phyloP scores from a whole-genome alignment of 2,888 invertebrate species.

The Eupithecia subumbrata region DNA sequence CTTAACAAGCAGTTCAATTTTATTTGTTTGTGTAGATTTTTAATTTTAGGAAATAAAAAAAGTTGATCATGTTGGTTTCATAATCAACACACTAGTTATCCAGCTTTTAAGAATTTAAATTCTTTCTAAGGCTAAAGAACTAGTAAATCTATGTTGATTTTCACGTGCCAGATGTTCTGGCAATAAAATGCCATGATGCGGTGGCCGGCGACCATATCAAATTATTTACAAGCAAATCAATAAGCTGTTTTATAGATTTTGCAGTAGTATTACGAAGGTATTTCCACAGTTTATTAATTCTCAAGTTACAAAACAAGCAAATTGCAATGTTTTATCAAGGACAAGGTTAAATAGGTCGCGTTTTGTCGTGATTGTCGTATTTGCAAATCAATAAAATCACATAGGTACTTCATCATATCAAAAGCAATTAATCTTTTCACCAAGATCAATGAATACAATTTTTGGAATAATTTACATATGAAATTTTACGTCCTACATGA shows the following conservation, averaged over 20 bases:
- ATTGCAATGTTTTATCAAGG: conserved; percentile 9
- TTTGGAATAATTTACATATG: neutral
- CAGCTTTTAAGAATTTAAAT: neutral
- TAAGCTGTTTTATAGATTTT: neutral
- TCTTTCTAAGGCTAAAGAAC: neutral
- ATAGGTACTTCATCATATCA: neutral
- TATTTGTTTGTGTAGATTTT: no score
- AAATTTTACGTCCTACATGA: neutral
- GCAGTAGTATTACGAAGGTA: neutral
- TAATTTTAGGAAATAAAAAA: neutral
- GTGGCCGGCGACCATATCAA: neutral
- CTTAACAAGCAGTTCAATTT: no score
- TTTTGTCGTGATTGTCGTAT: conserved; percentile 17
- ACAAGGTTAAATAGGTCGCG: conserved; percentile 4
- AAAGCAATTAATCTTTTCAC: neutral
- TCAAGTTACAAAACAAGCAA: neutral
- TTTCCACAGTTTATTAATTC: neutral
- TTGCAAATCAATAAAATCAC: neutral
- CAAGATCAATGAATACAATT: neutral
- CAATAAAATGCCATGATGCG: neutral
- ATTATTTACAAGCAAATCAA: neutral
- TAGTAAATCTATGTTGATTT: neutral
- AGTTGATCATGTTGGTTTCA: neutral
- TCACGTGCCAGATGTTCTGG: neutral
- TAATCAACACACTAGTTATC: neutral